Conservation (phyloP, 2,888 invertebrate genomes). For the Aelia acuminata region DNA sequence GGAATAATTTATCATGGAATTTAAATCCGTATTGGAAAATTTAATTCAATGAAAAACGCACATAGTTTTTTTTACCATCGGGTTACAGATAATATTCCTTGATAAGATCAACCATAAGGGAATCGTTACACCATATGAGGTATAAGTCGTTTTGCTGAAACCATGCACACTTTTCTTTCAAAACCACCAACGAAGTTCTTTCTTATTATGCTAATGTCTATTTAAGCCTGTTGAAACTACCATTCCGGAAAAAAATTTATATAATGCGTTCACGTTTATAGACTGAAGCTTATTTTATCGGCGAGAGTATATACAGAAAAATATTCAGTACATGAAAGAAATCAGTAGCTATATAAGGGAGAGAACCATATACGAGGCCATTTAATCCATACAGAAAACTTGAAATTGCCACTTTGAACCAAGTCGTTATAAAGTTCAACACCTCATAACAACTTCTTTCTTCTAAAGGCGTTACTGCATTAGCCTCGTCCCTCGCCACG, state of each 20-base stretch:
- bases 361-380: not conserved
- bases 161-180: not conserved
- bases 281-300: not conserved
- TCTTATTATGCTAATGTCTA: not conserved
- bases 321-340: not conserved
- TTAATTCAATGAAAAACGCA: too few species aligned
- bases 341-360: not conserved
- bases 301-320: not conserved
- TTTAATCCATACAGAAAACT: conserved; percentile 43
- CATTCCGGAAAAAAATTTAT: not conserved
- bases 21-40: too few species aligned
- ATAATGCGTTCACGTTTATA: not conserved
- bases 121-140: not conserved
- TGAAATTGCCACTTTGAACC: conserved; percentile 28
- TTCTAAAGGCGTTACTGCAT: conserved; percentile 32
- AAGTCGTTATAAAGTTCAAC: conserved; percentile 42
- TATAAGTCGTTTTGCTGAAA: not conserved
- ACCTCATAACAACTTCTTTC: conserved; percentile 50
- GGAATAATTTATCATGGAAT: too few species aligned
- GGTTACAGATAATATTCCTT: too few species aligned
- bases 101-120: too few species aligned
- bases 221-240: not conserved
- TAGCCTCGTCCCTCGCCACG: not conserved
- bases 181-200: not conserved
- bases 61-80: too few species aligned